Evolutionary conservation across 2,797 vertebrate species (phyloP).

Genomic region (Enteromius thamalakanensis): DNA sequence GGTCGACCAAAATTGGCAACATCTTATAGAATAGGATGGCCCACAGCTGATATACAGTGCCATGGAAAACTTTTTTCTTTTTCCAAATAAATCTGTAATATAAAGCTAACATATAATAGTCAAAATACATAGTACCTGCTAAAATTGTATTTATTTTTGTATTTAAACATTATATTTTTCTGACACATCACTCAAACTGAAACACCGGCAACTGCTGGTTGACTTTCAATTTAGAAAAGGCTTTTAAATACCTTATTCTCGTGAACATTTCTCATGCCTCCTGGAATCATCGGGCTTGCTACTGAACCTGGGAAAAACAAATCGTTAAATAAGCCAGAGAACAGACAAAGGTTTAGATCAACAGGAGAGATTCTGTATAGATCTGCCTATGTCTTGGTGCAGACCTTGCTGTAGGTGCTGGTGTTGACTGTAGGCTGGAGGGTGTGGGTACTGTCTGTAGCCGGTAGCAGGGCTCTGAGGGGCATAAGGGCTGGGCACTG

Average conservation of each 20-base stretch:
- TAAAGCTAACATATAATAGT: neutral
- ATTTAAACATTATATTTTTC: neutral
- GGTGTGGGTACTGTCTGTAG: conserved; percentile 94
- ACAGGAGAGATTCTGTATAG: neutral
- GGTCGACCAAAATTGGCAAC: neutral
- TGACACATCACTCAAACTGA: neutral
- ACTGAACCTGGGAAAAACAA: conserved; percentile 82
- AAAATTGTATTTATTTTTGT: neutral
- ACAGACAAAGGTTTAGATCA: too few relatives aligned
- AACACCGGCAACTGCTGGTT: neutral
- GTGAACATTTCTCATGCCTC: conserved; percentile 92
- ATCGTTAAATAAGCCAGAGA: conserved; percentile 14
- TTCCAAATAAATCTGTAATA: neutral
- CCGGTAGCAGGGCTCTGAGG: conserved; percentile 92
- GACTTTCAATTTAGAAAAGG: neutral
- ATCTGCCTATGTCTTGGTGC: neutral
- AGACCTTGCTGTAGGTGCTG: conserved; percentile 94
- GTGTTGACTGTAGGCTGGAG: conserved; percentile 91
- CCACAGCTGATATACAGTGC: too few relatives aligned
- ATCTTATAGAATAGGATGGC: too few relatives aligned
- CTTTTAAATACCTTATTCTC: conserved; percentile 86
- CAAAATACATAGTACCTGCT: neutral
- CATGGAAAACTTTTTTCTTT: neutral
- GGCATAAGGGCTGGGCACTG: conserved; percentile 96
- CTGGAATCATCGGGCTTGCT: conserved; percentile 92